Evolutionary conservation across 2,888 invertebrate genomes (phyloP).

Genomic region (Catocala fraxini): DNA sequence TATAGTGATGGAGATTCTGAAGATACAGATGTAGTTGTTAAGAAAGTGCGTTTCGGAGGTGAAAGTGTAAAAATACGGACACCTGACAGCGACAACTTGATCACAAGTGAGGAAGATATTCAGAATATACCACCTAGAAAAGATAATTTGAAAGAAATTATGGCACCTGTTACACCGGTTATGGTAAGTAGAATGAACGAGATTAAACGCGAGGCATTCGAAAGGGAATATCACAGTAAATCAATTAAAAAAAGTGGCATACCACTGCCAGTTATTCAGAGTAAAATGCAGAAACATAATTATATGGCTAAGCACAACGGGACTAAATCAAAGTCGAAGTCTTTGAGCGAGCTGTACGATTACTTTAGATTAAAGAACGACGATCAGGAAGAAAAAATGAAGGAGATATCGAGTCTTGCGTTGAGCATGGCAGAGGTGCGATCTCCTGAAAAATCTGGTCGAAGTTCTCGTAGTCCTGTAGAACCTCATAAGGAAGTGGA

Average conservation of each 20-base stretch:
- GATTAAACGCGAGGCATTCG: constrained; percentile 68
- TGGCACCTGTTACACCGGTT: constrained; percentile 59
- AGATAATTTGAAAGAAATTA: constrained; percentile 60
- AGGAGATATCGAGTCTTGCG: constrained; percentile 71
- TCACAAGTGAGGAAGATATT: constrained; percentile 86
- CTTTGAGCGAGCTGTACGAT: constrained; percentile 81
- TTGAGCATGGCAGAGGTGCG: constrained; percentile 72
- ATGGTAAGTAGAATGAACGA: constrained; percentile 72
- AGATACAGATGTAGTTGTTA: constrained; percentile 86
- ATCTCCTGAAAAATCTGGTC: constrained; percentile 69
- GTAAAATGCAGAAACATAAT: constrained; percentile 60
- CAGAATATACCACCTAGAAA: constrained; percentile 54
- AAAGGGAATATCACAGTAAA: constrained; percentile 59
- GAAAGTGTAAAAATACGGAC: constrained; percentile 95
- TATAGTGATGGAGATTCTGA: constrained; percentile 89
- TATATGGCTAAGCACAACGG: constrained; percentile 62
- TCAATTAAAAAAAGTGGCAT: constrained; percentile 75
- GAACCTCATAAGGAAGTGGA: constrained; percentile 89
- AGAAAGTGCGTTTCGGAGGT: constrained; percentile 95
- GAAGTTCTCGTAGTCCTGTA: constrained; percentile 77
- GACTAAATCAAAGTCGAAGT: constrained; percentile 81
- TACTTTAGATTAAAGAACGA: constrained; percentile 81
- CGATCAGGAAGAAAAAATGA: constrained; percentile 56
- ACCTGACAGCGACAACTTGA: constrained; percentile 93
- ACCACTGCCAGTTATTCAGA: constrained; percentile 77